Base-by-base conservation (phyloP, 2,113 vertebrate species). In the Smithornis capensis region DNA sequence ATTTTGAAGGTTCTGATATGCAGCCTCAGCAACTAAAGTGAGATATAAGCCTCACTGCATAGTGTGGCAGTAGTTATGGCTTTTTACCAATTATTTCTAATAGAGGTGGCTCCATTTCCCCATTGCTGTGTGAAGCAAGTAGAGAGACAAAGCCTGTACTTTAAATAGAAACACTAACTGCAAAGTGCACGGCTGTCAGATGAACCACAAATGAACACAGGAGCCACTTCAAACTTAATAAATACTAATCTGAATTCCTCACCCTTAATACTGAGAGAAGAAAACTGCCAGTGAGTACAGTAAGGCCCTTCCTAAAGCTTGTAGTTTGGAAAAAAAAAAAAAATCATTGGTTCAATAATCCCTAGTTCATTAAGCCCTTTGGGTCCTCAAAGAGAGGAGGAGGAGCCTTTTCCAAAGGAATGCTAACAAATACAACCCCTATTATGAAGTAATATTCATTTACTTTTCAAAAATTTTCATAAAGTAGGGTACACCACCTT, bases 81-180 rank as follows among this genome's bases (percentile, higher is more conserved):
- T 73, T 90, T 74, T 87, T 75, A 62, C 50, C 94, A 86, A 83
- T 95, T 95, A 93, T 37, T 87, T 82, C 93, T 95, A 92, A 90
- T 70, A 90, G 33, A 78, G 40, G 49, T 3, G 4, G 73, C 8
- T 82, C 52, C 67, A 27, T 60, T 57, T 70, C n/a, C 27, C 62
- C 83, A 69, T 25, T 69, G 62, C 53, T 42, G 24, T 7, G 9
- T 10, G 45, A 88, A 78, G 40, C 23, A 31, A 85, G 55, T 7
- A 23, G 27, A 92, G 31, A 73, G 33, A 71, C 62, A 68, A 73
- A 76, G 79, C 11, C 22, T 42, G 23, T 27, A 31, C 62, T 81
- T 82, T 56, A 73, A 87, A 90, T 16, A 81, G 74, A 67, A 56
- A 37, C 40, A 28, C 50, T 29, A 52, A 70, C 71, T 85, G 45